phyloP scores from a whole-genome alignment of 2,888 invertebrate species.

The Sinopyrophorus schimmeli region DNA sequence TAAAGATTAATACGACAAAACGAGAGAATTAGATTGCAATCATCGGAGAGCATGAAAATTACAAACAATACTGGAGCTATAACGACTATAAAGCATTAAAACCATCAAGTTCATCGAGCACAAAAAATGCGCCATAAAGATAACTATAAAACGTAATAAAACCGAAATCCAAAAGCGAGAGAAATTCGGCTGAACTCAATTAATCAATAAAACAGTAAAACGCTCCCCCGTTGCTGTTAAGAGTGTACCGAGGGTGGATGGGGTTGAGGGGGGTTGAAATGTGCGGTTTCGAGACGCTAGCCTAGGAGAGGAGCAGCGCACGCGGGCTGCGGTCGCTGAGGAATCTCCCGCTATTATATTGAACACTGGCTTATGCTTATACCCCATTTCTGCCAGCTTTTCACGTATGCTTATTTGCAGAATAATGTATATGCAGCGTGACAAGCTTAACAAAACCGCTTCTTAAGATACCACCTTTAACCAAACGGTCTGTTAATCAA shows the following conservation, averaged over 20 bases:
- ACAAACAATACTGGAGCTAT: slow-evolving; percentile 46
- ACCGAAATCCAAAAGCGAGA: slow-evolving; percentile 52
- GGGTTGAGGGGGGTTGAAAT: slow-evolving; percentile 51
- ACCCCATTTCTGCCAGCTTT: slow-evolving; percentile 31
- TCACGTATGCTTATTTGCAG: slow-evolving; percentile 33
- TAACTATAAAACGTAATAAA: slow-evolving; percentile 54
- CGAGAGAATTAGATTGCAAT: slow-evolving; percentile 49
- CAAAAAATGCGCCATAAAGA: slow-evolving; percentile 49
- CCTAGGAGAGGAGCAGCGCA: slow-evolving; percentile 53
- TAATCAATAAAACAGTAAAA: slow-evolving; percentile 58
- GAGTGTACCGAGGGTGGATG: slow-evolving; percentile 44
- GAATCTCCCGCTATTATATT: slow-evolving; percentile 57
- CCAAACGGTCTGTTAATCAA: neutral
- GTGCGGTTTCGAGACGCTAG: slow-evolving; percentile 57
- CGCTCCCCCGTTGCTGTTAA: slow-evolving; percentile 55
- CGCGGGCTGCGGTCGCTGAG: slow-evolving; percentile 55
- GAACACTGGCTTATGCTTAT: slow-evolving; percentile 52
- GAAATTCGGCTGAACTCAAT: slow-evolving; percentile 56
- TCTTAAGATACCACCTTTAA: slow-evolving; percentile 16
- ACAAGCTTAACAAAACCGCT: slow-evolving; percentile 27
- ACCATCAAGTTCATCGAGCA: slow-evolving; percentile 41
- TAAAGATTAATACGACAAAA: slow-evolving; percentile 53
- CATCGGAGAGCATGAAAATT: slow-evolving; percentile 45
- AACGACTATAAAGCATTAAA: slow-evolving; percentile 43
- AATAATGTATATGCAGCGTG: slow-evolving; percentile 28